Conservation (phyloP, 1,140 invertebrate genomes). For the Mylabris phalerata region DNA sequence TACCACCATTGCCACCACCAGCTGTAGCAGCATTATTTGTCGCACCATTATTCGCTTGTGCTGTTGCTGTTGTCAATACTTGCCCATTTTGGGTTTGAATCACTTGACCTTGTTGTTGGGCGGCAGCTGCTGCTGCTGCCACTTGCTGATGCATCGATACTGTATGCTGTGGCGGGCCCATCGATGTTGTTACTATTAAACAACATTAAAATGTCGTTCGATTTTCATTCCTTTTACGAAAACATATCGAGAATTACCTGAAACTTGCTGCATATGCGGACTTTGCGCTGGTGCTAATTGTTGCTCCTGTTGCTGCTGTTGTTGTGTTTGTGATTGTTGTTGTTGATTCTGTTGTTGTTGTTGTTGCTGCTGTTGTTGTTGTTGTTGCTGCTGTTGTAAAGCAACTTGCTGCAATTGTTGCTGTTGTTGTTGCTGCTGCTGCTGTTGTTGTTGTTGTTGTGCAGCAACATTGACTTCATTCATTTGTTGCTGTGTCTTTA, state of each 20-base stretch:
- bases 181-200: constrained; percentile 37
- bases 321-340: constrained; percentile 32
- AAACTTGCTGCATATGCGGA: constrained; percentile 50
- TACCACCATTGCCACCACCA: not conserved
- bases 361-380: constrained; percentile 42
- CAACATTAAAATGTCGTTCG: not conserved
- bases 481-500: constrained; percentile 34
- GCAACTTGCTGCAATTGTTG: constrained; percentile 32
- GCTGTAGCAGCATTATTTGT: no score
- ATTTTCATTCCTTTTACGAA: constrained; percentile 26
- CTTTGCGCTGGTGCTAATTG: constrained; percentile 46
- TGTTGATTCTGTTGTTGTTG: constrained; percentile 24
- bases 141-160: constrained; percentile 40
- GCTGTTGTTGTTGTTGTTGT: constrained; percentile 32
- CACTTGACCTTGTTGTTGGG: constrained; percentile 29
- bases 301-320: constrained; percentile 38
- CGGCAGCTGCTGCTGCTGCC: constrained; percentile 6
- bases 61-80: constrained; percentile 34
- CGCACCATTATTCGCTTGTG: constrained; percentile 20
- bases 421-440: constrained; percentile 43
- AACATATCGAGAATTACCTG: constrained; percentile 33
- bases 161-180: constrained; percentile 45
- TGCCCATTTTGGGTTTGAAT: constrained; percentile 39
- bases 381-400: constrained; percentile 24
- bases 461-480: constrained; percentile 33